Percentiles rank a stretch among this genome's conserved stretches.
Evolutionary conservation across 2,888 invertebrate species (phyloP).

Genomic region (Dynastes maya): DNA sequence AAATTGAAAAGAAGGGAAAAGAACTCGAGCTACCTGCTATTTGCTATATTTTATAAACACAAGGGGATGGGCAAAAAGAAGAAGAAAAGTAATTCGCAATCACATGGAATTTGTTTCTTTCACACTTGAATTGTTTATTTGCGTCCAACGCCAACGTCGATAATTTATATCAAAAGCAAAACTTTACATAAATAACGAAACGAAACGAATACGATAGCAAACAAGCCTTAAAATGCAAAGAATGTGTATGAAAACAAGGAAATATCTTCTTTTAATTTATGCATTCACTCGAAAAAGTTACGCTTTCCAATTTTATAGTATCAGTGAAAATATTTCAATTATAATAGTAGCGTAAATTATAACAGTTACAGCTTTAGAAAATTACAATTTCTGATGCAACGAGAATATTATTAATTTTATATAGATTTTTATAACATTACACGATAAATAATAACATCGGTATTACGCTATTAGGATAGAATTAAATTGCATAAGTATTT

Average conservation of each 20-base stretch:
- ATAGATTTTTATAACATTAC: conserved; percentile 1
- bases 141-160: too few relatives aligned
- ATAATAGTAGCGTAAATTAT: conserved; percentile 16
- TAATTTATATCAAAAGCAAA: too few relatives aligned
- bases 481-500: conserved; percentile 7
- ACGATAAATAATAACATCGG: background rate
- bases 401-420: conserved; percentile 28
- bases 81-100: background rate
- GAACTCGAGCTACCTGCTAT: conserved; percentile 5
- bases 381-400: conserved; percentile 43
- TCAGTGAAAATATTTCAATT: conserved; percentile 60
- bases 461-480: background rate
- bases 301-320: conserved; percentile 67
- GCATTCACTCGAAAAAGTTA: conserved; percentile 50
- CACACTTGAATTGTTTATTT: too few relatives aligned
- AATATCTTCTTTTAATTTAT: conserved; percentile 61
- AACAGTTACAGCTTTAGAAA: conserved; percentile 23
- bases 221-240: conserved; percentile 10
- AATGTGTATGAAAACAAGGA: conserved; percentile 60
- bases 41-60: background rate
- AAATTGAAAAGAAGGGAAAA: conserved; percentile 46
- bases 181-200: too few relatives aligned
- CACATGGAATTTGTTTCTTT: too few relatives aligned
- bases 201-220: too few relatives aligned
- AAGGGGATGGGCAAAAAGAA: background rate